Conservation (phyloP, 2,888 invertebrate species). For the Xanthorhoe spadicearia region DNA sequence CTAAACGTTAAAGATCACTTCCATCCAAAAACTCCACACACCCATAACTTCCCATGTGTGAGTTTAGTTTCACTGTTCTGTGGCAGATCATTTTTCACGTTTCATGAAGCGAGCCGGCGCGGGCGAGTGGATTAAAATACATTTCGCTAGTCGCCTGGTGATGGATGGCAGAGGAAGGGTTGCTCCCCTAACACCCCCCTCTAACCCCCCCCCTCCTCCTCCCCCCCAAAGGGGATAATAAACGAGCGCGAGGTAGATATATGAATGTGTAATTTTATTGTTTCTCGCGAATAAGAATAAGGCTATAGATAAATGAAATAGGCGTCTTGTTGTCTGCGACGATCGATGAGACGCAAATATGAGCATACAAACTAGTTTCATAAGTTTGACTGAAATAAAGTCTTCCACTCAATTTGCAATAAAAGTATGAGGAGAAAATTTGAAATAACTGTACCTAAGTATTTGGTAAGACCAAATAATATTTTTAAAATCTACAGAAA, state of each 20-base stretch:
- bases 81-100: constrained; percentile 81
- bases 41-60: constrained; percentile 43
- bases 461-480: neutral
- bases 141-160: constrained; percentile 76
- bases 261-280: constrained; percentile 64
- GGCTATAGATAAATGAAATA: constrained; percentile 30
- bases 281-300: constrained; percentile 39
- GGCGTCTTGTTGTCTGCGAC: constrained; percentile 39
- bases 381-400: neutral
- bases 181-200: constrained; percentile 48
- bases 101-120: constrained; percentile 79
- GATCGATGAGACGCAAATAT: constrained; percentile 2
- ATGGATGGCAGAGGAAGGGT: constrained; percentile 79
- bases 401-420: neutral
- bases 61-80: constrained; percentile 39
- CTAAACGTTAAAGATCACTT: constrained; percentile 19
- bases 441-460: neutral
- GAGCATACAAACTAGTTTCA: constrained; percentile 8
- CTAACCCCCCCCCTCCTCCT: constrained; percentile 11
- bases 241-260: constrained; percentile 57
- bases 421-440: neutral
- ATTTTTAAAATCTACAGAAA: too few species aligned
- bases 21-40: constrained; percentile 23
- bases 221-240: constrained; percentile 40
- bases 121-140: constrained; percentile 83